phyloP scores from a whole-genome alignment of 2,113 vertebrate genomes.

The Sphaerodactylus townsendi region DNA sequence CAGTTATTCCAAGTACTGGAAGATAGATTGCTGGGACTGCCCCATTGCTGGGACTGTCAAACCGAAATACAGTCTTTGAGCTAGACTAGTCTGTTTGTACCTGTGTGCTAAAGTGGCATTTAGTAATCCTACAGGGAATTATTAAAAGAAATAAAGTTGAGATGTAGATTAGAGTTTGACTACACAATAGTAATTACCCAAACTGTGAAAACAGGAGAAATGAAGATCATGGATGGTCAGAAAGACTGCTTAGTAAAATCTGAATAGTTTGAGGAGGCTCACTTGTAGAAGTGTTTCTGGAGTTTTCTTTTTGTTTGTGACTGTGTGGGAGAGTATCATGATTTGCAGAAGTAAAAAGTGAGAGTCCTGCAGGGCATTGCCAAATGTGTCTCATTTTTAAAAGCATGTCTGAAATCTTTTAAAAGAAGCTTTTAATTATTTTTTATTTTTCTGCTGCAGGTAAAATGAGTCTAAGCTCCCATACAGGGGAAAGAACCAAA shows the following conservation, averaged over 20 bases:
- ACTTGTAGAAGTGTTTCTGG: constrained; percentile 28
- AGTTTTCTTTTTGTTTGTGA: constrained; percentile 28
- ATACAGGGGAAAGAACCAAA: constrained; percentile 55
- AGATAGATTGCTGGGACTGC: background rate
- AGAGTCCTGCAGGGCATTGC: background rate
- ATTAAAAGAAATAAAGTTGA: background rate
- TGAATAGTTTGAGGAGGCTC: constrained; percentile 33
- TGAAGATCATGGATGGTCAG: background rate
- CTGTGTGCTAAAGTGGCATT: background rate
- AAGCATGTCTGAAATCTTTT: background rate
- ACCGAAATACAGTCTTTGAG: constrained; percentile 18
- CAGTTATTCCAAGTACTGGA: background rate
- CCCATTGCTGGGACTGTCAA: background rate
- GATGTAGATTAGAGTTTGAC: background rate
- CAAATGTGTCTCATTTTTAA: constrained; percentile 7
- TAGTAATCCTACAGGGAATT: background rate
- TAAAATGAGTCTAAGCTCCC: constrained; percentile 60
- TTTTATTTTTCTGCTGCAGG: constrained; percentile 55
- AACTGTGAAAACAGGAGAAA: background rate
- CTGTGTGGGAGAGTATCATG: constrained; percentile 15
- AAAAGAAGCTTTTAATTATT: constrained; percentile 16
- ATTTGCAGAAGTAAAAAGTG: constrained; percentile 23
- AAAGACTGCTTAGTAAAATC: constrained; percentile 13
- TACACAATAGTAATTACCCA: background rate
- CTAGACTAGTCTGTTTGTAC: background rate